Conservation (phyloP, 2,113 vertebrate species). For the Carlito syrichta region DNA sequence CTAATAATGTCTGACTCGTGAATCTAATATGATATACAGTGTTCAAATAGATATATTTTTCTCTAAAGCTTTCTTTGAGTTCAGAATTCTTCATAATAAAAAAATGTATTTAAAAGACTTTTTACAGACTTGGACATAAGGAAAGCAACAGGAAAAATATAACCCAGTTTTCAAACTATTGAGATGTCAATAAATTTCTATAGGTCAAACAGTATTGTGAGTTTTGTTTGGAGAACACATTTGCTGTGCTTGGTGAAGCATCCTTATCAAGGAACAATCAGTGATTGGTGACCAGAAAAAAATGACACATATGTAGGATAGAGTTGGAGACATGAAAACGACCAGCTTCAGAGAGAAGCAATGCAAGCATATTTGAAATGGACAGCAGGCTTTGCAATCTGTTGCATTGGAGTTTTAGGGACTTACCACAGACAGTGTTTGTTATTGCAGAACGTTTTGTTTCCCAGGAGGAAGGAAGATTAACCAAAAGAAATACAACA, state of each 20-base stretch:
- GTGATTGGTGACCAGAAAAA: neutral
- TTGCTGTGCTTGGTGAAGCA: neutral
- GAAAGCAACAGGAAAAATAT: conserved; percentile 12
- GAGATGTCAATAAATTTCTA: neutral
- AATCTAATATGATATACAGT: neutral
- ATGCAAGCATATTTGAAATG: conserved; percentile 1
- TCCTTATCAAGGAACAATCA: neutral
- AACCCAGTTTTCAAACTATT: neutral
- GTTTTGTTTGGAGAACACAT: neutral
- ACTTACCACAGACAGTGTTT: conserved; percentile 72
- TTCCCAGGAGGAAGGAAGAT: conserved; percentile 58
- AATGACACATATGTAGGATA: neutral
- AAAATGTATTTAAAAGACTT: neutral
- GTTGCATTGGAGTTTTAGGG: conserved; percentile 68
- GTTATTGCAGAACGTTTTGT: conserved; percentile 54
- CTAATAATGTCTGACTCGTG: conserved; percentile 32
- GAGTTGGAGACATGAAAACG: neutral
- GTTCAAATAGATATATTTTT: conserved; percentile 36
- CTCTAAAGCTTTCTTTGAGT: neutral
- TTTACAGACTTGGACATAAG: neutral
- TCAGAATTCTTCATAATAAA: conserved; percentile 29
- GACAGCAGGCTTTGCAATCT: conserved; percentile 38
- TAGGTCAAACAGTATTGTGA: neutral
- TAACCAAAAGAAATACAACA: conserved; percentile 70
- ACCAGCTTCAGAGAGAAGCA: neutral